These are phyloP conservation scores for Drosophila baimaii DNA, from an alignment of 1,140 invertebrate genomes.

Conservation along the genomic window DNA sequence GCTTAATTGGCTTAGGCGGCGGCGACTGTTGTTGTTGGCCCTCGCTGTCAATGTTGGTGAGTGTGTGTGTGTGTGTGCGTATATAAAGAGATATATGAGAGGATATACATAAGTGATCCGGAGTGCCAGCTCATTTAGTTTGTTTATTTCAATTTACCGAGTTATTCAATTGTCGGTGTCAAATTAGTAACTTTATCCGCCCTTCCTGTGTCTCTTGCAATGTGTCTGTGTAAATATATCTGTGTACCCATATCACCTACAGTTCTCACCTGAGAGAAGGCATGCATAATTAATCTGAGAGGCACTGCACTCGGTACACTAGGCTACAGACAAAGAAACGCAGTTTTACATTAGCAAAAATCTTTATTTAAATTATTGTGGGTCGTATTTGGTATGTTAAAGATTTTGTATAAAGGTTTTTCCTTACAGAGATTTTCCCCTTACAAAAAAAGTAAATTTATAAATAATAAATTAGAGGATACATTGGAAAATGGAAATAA, in stretches of 20 bases:
- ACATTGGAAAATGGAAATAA: not conserved
- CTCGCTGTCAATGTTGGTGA: constrained; percentile 38
- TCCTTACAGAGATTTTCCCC: not conserved
- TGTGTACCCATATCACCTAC: constrained; percentile 10
- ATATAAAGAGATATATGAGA: not conserved
- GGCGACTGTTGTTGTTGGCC: constrained; percentile 11
- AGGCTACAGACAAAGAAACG: not conserved
- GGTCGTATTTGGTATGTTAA: not conserved
- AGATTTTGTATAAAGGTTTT: not conserved
- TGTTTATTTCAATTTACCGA: constrained; percentile 50
- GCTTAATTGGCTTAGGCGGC: constrained; percentile 48
- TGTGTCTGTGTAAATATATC: no score
- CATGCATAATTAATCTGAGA: constrained; percentile 43
- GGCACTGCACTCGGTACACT: constrained; percentile 36
- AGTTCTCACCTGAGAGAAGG: constrained; percentile 18
- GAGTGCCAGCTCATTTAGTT: constrained; percentile 33
- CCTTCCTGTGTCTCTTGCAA: constrained; percentile 25
- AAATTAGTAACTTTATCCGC: constrained; percentile 25
- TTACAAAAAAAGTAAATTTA: not conserved
- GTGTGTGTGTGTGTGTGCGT: constrained; percentile 1
- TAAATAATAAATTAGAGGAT: not conserved
- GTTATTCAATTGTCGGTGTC: constrained; percentile 42
- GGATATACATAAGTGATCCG: constrained; percentile 9
- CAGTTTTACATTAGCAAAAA: no score
- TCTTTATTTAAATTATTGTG: not conserved